These are phyloP conservation scores for Globodera ellingtonae DNA, from an alignment of 1,140 invertebrate species.

Conservation along the genomic window DNA sequence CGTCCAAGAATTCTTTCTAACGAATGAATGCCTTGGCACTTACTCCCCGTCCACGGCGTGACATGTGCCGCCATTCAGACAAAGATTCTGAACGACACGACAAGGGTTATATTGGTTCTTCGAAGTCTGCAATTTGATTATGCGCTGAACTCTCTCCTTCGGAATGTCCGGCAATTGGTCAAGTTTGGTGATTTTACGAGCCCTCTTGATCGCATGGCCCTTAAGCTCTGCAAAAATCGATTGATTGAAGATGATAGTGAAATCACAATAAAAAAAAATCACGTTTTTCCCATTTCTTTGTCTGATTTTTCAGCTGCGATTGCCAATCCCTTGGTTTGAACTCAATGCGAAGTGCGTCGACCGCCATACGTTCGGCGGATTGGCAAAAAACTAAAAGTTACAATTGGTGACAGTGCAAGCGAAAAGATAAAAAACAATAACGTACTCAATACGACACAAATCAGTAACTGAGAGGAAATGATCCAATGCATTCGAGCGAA, in stretches of 20 bases:
- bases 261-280: background rate
- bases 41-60: conserved; percentile 10
- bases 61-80: conserved; percentile 29
- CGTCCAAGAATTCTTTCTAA: too few relatives aligned
- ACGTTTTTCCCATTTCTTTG: background rate
- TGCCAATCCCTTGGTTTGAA: background rate
- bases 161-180: conserved; percentile 10
- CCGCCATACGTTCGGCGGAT: background rate
- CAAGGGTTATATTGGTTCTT: conserved; percentile 17
- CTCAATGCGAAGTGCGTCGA: background rate
- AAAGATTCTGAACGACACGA: conserved; percentile 15
- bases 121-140: background rate
- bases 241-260: background rate
- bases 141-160: background rate
- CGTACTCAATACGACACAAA: background rate
- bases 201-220: background rate
- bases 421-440: too few relatives aligned
- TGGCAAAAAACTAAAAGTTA: background rate
- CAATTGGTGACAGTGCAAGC: too few relatives aligned
- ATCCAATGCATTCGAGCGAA: too few relatives aligned
- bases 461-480: background rate
- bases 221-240: background rate
- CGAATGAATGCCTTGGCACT: background rate
- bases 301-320: background rate
- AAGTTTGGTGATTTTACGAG: background rate